Evolutionary conservation across 2,888 invertebrate species (phyloP), one percentile per base, ranked within the genome.

Genomic region (Fissipunctia ypsillon): DNA sequence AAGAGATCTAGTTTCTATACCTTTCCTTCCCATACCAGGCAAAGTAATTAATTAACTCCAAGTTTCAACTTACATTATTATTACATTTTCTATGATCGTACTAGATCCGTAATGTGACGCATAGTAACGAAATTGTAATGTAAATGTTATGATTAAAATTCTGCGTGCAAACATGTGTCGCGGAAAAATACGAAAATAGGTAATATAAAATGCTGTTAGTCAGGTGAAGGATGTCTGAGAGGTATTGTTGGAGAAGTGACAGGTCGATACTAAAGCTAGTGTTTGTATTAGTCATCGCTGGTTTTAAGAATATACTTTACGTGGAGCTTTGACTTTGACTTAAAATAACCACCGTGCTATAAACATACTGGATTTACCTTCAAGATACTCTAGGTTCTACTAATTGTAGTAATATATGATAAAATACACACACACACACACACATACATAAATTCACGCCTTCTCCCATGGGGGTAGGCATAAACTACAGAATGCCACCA

Each of bases 111-210:
- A 50, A 73, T n/a, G 67, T 66, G 59, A 77, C 61, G 76, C 56
- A 57, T 73, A 43, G 64, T 43, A 68, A 72, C 57, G n/a, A 61
- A 82, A 70, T 68, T 72, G 73, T 78, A 73, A 84, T 84, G 71
- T 72, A 19, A 84, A 84, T 84, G 50, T 50, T 71, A 67, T 76
- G 25, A 64, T 84, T 81, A 71, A 73, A 22, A 84, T 84, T 84
- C 84, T 69, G 54, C 52, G 69, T 68, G 70, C 78, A 66, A 67
- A 65, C 43, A 43, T 65, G 57, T 67, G 28, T 66, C 28, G 65
- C 60, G 65, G 69, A 81, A 81, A 83, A 69, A 78, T 69, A 76
- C 69, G 41, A 72, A 77, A 71, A 77, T 69, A n/a, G n/a, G n/a
- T n/a, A 82, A 71, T 57, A 78, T 65, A 73, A 71, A 73, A 68